Conservation (phyloP, 1,140 invertebrate genomes). For the Drosophila cardini region DNA sequence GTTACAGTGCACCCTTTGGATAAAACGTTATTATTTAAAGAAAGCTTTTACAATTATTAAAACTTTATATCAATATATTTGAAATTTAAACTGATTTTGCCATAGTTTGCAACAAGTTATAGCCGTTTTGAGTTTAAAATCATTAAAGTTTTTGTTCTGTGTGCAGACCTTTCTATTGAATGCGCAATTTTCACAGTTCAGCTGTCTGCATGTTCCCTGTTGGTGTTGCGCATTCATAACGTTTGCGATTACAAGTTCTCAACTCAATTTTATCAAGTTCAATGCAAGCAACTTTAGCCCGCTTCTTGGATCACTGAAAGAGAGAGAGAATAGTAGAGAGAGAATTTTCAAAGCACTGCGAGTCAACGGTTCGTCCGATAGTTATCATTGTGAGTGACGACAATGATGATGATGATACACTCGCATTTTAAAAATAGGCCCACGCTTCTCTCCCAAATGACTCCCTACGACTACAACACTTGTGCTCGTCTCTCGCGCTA, state of each 20-base stretch:
- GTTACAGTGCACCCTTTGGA: too few species aligned
- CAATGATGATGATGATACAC: constrained; percentile 36
- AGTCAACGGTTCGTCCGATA: neutral
- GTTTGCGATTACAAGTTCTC: neutral
- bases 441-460: constrained; percentile 10
- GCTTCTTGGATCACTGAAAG: constrained; percentile 17
- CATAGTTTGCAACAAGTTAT: too few species aligned
- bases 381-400: constrained; percentile 34
- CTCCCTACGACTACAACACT: constrained; percentile 43
- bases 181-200: constrained; percentile 43
- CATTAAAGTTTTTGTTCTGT: too few species aligned
- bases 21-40: too few species aligned
- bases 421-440: constrained; percentile 41
- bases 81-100: too few species aligned
- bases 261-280: constrained; percentile 61
- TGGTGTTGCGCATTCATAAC: neutral
- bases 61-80: too few species aligned
- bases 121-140: too few species aligned
- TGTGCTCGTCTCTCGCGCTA: constrained; percentile 63
- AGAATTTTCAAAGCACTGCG: constrained; percentile 24
- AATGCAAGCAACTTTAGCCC: constrained; percentile 44
- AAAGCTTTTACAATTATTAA: too few species aligned
- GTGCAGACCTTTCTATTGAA: too few species aligned
- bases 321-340: constrained; percentile 32
- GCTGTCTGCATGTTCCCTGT: neutral